Base-by-base conservation (phyloP, 2,113 vertebrate species). In the Callocephalon fimbriatum region DNA sequence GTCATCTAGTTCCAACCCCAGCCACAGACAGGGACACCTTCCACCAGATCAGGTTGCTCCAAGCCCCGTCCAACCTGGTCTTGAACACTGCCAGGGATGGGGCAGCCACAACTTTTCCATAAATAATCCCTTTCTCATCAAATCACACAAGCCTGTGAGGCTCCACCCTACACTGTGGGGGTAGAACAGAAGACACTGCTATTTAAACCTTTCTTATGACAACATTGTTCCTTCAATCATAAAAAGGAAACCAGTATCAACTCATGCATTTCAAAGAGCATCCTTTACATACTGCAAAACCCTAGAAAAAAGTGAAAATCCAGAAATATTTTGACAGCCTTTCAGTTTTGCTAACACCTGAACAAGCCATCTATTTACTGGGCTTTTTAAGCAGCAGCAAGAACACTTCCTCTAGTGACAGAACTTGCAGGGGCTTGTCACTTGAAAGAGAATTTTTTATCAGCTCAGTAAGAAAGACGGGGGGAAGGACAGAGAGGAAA, bases 381-480 rank as follows among this genome's bases (percentile, higher is more conserved):
- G 32, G 40, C 26, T 88, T 56, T 78, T 62, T 59, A 21, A 63
- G 38, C 37, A 50, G n/a, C 45, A 74, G 51, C 68, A 89, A 77
- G 74, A 84, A 21, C 44, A 63, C 26, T 87, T 86, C 61, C 9
- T 86, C 23, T 50, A 75, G 35, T 40, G 51, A 89, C 65, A 93
- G 80, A 59, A 61, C 9, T 71, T 75, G 54, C 26, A 86, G 35
- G 22, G 23, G 7, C 42, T 66, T 84, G 73, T 89, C 86, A 91
- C 61, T 78, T 95, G 26, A 94, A 94, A 91, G n/a, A 74, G 61
- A 83, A 86, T 92, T 92, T 87, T 29, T 88, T 32, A 77, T 18
- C 10, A 9, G 29, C 63, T 91, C 47, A 29, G 35, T 51, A 58
- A 44, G 32, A 58, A 92, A 90, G 29, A 88, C 13, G 12, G 8